These are phyloP conservation scores for Dendronephthya gigantea DNA, from an alignment of 64 coral and sea anemone genomes.

Conservation along the genomic window DNA sequence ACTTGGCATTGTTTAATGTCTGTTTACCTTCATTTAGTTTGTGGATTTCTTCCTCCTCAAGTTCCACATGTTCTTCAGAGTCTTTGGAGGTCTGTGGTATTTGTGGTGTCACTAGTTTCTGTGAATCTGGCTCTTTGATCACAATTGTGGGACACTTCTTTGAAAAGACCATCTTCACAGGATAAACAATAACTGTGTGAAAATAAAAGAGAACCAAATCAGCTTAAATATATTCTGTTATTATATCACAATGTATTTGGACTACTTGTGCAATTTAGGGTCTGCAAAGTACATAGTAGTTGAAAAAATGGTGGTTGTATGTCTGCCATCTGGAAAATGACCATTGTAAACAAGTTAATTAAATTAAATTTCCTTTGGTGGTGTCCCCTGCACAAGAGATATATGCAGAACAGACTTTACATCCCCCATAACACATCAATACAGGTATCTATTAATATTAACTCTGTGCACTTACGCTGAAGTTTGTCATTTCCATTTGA, in stretches of 20 bases:
- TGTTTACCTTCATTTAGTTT: slow-evolving; percentile 17
- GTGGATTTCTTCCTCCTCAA: not conserved
- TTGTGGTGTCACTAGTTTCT: slow-evolving; percentile 4
- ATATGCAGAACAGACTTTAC: too few species aligned
- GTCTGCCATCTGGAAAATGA: too few species aligned
- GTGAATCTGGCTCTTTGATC: slow-evolving; percentile 4
- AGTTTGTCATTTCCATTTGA: slow-evolving; percentile 38
- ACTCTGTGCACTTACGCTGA: slow-evolving; percentile 14
- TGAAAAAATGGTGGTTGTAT: not conserved
- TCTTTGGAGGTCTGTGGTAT: not conserved
- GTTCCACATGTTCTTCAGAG: not conserved
- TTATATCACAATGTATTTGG: not conserved
- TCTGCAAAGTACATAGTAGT: not conserved
- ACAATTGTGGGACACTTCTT: slow-evolving; percentile 38
- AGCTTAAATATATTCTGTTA: not conserved
- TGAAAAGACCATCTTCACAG: slow-evolving; percentile 29
- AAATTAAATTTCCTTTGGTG: too few species aligned
- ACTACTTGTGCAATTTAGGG: too few species aligned
- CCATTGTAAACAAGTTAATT: too few species aligned
- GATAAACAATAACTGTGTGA: slow-evolving; percentile 38
- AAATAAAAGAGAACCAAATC: slow-evolving; percentile 15
- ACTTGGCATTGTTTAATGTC: too few species aligned
- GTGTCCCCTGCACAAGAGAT: too few species aligned
- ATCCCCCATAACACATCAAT: too few species aligned
- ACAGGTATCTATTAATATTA: too few species aligned